Conservation (phyloP, 2,113 vertebrate species). For the Numida meleagris region DNA sequence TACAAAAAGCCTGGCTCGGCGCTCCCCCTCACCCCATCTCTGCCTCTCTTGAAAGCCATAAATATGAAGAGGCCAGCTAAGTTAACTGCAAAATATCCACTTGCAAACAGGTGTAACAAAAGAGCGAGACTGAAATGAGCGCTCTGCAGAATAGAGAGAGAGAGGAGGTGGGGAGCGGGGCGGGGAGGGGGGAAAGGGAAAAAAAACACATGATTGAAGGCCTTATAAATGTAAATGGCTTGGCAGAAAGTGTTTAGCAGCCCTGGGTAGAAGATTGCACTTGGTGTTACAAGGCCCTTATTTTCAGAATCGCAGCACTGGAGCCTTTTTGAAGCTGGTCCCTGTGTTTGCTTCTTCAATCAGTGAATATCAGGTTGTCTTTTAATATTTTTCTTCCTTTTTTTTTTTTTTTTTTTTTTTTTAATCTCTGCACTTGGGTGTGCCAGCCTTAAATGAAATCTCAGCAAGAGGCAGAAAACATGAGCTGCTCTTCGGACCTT, state of each 20-base stretch:
- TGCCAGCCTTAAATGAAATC: constrained; percentile 56
- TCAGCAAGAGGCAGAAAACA: not conserved
- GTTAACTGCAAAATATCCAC: constrained; percentile 36
- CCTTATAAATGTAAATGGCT: constrained; percentile 71
- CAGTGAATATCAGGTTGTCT: constrained; percentile 53
- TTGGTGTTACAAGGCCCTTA: constrained; percentile 58
- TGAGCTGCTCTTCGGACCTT: not conserved
- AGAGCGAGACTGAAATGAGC: not conserved
- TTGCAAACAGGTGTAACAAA: constrained; percentile 66
- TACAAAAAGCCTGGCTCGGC: not conserved
- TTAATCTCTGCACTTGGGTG: not conserved
- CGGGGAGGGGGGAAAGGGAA: not conserved
- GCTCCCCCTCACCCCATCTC: not conserved
- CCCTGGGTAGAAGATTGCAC: constrained; percentile 66
- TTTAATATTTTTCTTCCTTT: not conserved
- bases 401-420: not conserved
- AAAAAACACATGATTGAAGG: constrained; percentile 30
- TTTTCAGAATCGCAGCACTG: constrained; percentile 44
- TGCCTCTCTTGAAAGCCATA: constrained; percentile 30
- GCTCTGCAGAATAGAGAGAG: not conserved
- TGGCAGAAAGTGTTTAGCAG: constrained; percentile 58
- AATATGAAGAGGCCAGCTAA: constrained; percentile 45
- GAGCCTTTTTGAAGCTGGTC: constrained; percentile 52
- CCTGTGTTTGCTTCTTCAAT: constrained; percentile 67
- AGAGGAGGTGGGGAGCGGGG: not conserved